Evolutionary conservation across 30 jellyfish, hydroid and myxozoan species (phyloP), one percentile per base, ranked within the genome.

Genomic region (Sanderia malayensis): DNA sequence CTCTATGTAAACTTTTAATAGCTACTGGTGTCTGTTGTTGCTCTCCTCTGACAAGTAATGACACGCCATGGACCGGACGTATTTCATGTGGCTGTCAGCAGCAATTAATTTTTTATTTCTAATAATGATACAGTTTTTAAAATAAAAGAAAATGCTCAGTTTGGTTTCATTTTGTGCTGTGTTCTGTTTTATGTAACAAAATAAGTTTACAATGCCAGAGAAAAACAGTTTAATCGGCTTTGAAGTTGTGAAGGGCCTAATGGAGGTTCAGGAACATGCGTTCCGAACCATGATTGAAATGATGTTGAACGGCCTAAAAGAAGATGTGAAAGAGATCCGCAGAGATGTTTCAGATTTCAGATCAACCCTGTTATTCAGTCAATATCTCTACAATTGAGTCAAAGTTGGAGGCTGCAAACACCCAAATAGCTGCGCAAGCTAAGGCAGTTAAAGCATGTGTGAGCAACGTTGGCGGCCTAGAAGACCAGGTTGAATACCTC

Each of bases 231-330:
- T 30, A 61, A 83, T 59, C 60, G 86, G 44, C 86, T 83, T 24
- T 30, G 95, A 29, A 61, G 73, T 73, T 59, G 67, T 58, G 95
- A 46, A 46, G 72, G 72, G 72, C 72, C 72, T 60, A 60, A 60
- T 60, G 72, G 72, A 60, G 30, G 72, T 60, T 8, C 72, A 60
- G 72, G 72, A 60, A 60, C 45, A 45, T 60, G 72, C 46, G 19
- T 60, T 60, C 72, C 72, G 72, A 15, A 60, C 72, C 45, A 60
- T 60, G 44, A 30, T 26, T 15, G 45, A 26, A 25, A 60, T 60
- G 44, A n/a, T 21, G 72, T 60, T 21, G 17, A 60, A 60, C 30
- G 72, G 45, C 46, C 72, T 60, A 15, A 60, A 60, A 30, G 72
- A n/a, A 60, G 44, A 60, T 60, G 30, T 60, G 15, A 60, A 60